These are phyloP conservation scores for Chaetura pelagica DNA, from an alignment of 2,113 vertebrate genomes.

Conservation along the genomic window DNA sequence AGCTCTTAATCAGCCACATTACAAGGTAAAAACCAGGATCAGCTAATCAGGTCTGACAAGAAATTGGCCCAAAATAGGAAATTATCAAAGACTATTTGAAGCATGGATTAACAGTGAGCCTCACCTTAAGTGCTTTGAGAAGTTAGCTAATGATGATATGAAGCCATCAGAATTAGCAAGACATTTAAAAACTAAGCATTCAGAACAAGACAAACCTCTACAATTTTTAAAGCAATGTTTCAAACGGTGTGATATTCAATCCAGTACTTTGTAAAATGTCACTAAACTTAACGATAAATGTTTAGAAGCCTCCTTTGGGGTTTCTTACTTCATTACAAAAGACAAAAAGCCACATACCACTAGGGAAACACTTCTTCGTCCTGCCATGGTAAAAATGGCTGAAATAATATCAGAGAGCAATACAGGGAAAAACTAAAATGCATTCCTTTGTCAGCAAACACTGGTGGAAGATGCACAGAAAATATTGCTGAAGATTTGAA, in stretches of 20 bases:
- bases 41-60: background rate
- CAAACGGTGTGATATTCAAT: background rate
- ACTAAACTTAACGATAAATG: background rate
- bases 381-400: background rate
- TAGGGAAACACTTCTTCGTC: background rate
- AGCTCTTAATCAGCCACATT: background rate
- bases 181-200: background rate
- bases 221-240: rapidly evolving
- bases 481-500: background rate
- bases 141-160: background rate
- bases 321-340: background rate
- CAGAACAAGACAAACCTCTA: background rate
- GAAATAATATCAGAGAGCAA: background rate
- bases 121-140: background rate
- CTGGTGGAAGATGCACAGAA: background rate
- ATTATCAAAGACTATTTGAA: background rate
- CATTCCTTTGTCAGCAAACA: background rate
- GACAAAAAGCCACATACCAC: background rate
- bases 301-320: background rate
- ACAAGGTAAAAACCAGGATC: background rate
- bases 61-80: background rate
- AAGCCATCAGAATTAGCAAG: background rate
- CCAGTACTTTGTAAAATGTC: background rate
- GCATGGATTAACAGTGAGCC: background rate
- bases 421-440: background rate